Percentiles rank a stretch among this genome's conserved stretches.
Conservation (phyloP, 1,140 invertebrate species). For the Stratiolaelaps scimitus region DNA sequence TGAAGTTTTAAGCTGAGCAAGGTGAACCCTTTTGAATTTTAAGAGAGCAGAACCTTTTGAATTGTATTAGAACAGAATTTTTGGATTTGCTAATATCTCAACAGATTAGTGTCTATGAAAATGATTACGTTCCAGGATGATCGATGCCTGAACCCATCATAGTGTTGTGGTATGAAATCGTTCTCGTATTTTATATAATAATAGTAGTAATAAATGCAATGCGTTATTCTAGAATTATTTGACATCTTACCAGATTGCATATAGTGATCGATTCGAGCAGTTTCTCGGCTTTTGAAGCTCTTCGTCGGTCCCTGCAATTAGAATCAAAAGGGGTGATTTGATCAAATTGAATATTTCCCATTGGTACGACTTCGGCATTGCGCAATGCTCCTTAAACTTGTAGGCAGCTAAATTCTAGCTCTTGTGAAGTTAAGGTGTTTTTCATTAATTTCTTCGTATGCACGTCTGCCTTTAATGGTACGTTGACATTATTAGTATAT, state of each 20-base stretch:
- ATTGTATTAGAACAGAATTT: background rate
- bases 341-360: too few relatives aligned
- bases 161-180: background rate
- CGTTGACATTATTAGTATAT: too few relatives aligned
- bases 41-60: too few relatives aligned
- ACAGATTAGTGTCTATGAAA: background rate
- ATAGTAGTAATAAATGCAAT: background rate
- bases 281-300: background rate
- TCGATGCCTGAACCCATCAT: background rate
- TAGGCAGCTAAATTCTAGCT: too few relatives aligned
- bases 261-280: conserved; percentile 4
- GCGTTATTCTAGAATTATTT: background rate
- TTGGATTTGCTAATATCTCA: background rate
- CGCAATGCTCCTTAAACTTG: too few relatives aligned
- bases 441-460: too few relatives aligned
- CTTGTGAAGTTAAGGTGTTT: too few relatives aligned
- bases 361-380: too few relatives aligned
- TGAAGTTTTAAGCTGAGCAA: too few relatives aligned
- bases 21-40: too few relatives aligned
- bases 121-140: background rate
- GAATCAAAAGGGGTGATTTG: background rate
- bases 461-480: too few relatives aligned
- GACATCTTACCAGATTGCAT: conserved; percentile 22
- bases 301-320: background rate
- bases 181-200: background rate